Percentiles rank a stretch among this genome's conserved stretches.
phyloP scores from a whole-genome alignment of 2,113 vertebrate genomes.

The Petroica traversi region DNA sequence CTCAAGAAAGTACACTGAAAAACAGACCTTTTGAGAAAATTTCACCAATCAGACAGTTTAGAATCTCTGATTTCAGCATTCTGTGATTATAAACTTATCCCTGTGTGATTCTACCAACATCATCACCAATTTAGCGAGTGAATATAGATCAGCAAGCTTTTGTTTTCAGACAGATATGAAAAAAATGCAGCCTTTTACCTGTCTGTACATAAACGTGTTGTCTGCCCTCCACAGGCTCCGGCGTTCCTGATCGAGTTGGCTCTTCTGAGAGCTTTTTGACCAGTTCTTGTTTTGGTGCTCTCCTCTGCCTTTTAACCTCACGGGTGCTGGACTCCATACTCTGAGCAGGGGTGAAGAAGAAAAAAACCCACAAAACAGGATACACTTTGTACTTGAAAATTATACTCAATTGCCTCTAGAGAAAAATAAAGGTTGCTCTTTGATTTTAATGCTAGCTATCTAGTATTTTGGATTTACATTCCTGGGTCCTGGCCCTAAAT shows the following conservation, averaged over 20 bases:
- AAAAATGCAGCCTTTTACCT: slow-evolving; percentile 66
- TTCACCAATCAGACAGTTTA: not conserved
- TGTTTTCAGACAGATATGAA: not conserved
- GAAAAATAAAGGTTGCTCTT: not conserved
- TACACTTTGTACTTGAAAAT: not conserved
- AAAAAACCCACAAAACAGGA: not conserved
- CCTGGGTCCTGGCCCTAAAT: not conserved
- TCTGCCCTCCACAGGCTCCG: slow-evolving; percentile 79
- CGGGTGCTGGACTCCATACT: slow-evolving; percentile 46
- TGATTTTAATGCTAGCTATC: not conserved
- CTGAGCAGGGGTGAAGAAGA: slow-evolving; percentile 44
- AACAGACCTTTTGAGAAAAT: not conserved
- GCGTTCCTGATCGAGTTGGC: slow-evolving; percentile 64
- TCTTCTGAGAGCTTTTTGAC: slow-evolving; percentile 69
- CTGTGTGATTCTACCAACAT: not conserved
- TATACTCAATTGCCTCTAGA: not conserved
- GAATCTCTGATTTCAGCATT: not conserved
- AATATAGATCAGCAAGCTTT: not conserved
- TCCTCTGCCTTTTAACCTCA: slow-evolving; percentile 76
- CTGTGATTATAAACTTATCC: not conserved
- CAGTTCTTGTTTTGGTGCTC: slow-evolving; percentile 64
- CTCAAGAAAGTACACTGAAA: not conserved
- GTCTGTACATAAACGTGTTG: slow-evolving; percentile 87
- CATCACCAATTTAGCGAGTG: not conserved
- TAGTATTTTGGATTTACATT: not conserved